These are phyloP conservation scores for Campoletis sonorensis DNA, from an alignment of 1,140 invertebrate species.

Conservation along the genomic window DNA sequence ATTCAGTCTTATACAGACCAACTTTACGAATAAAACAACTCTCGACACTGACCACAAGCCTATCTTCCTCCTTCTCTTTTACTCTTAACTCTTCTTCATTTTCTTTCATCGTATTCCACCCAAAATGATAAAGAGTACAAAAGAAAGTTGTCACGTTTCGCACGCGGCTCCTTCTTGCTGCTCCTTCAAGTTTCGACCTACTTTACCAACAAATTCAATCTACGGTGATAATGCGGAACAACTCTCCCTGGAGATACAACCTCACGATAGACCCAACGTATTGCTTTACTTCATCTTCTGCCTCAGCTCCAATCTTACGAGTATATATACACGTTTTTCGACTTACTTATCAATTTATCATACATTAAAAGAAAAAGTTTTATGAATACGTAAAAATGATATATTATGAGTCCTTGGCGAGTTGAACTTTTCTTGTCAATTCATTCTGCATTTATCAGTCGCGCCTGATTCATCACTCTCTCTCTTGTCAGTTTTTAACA, in stretches of 20 bases:
- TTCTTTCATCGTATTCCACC: not conserved
- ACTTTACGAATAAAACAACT: not conserved
- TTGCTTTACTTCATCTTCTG: not conserved
- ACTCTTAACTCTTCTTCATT: not conserved
- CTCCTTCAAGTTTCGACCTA: not conserved
- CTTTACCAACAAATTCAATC: constrained; percentile 14
- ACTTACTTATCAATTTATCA: not conserved
- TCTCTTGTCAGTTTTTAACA: too few relatives aligned
- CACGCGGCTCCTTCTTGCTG: not conserved
- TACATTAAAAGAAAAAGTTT: not conserved
- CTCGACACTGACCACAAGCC: not conserved
- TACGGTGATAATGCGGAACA: constrained; percentile 5
- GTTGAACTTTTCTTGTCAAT: too few relatives aligned
- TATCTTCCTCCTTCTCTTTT: not conserved
- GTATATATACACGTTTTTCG: not conserved
- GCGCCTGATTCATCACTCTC: too few relatives aligned
- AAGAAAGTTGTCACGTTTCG: not conserved
- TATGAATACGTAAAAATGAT: too few relatives aligned
- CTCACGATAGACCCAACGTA: not conserved
- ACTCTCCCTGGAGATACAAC: constrained; percentile 1
- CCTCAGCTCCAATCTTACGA: not conserved
- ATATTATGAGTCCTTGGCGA: too few relatives aligned
- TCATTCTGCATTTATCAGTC: too few relatives aligned
- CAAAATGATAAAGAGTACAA: not conserved
- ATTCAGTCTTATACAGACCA: too few relatives aligned